Evolutionary conservation across 2,797 vertebrate genomes (phyloP), one percentile per base, ranked within the genome.

Genomic region (Miichthys miiuy): DNA sequence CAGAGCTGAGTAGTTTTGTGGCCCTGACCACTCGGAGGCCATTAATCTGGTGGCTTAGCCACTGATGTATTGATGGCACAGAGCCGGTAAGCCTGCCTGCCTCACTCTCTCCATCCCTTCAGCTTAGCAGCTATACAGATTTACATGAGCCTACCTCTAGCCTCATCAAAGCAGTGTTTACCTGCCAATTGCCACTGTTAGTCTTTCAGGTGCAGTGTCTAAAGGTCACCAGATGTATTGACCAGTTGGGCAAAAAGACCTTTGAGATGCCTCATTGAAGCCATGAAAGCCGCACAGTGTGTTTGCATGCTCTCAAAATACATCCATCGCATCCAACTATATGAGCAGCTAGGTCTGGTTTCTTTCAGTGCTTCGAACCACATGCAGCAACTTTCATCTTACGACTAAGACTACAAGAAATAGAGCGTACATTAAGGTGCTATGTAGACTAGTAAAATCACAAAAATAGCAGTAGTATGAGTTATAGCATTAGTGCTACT

Each of bases 11-110:
- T 91, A 90, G 92, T 87, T 89, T 89, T 92, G 91, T 88, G 88
- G 91, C 93, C 90, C 89, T 90, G 84, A 91, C 91, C 92, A 93
- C 91, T 92, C 75, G 63, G 84, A 93, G 89, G 88, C 92, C 90
- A 92, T 93, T 95, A 95, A 95, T 94, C 95, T 95, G 92, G 90
- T 88, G 87, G 89, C 91, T 93, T 93, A 94, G 93, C 92, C 92
- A 93, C 93, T 94, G 94, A 92, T 94, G 94, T 94, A 95, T 93
- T 93, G 93, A 95, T 93, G 93, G 88, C 83, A 84, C 85, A 90
- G 86, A 93, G 92, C 89, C 88, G 77, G 90, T 91, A 94, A 94
- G 91, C 90, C 87, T 81, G 90, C 84, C 90, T 88, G 87, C 90
- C 85, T 94, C 87, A 68, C 89, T 91, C 84, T 89, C 90, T 92